A percentile compares a stretch with the other conserved stretches of the same genome.
Conservation (phyloP, 2,888 invertebrate species). For the Hydroisotoma schaefferi region DNA sequence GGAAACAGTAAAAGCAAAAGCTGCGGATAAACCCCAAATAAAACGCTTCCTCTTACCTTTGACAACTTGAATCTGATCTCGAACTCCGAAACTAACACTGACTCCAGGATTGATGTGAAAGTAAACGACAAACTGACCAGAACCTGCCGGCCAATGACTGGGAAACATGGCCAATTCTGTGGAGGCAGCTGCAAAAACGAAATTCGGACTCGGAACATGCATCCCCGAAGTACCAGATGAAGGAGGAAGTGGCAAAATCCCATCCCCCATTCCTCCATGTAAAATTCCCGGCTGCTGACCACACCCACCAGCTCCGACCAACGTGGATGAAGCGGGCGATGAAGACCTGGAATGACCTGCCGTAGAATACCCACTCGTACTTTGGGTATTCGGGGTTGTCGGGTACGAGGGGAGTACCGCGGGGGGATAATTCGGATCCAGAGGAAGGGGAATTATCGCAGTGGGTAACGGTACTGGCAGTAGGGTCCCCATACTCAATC, state of each 20-base stretch:
- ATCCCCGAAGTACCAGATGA: conserved; percentile 1
- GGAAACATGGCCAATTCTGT: conserved; percentile 41
- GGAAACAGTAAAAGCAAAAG: too few relatives aligned
- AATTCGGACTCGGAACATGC: conserved; percentile 34
- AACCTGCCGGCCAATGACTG: conserved; percentile 41
- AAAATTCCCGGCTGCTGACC: neutral
- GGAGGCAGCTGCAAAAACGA: conserved; percentile 45
- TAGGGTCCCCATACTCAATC: neutral
- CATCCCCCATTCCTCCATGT: neutral
- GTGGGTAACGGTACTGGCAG: conserved; percentile 38
- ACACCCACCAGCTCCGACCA: neutral
- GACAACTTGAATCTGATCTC: conserved; percentile 68
- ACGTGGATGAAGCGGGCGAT: conserved; percentile 36
- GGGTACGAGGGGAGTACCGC: conserved; percentile 43
- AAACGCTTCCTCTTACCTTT: conserved; percentile 74
- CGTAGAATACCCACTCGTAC: conserved; percentile 40
- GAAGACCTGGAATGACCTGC: conserved; percentile 46
- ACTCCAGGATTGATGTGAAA: conserved; percentile 75
- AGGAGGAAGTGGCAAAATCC: conserved; percentile 12
- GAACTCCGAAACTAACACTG: conserved; percentile 68
- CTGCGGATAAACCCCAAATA: too few relatives aligned
- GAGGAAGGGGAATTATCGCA: conserved; percentile 45
- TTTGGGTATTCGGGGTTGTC: conserved; percentile 24
- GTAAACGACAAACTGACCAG: conserved; percentile 63
- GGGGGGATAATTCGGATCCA: conserved; percentile 45